Percentiles rank a stretch among this genome's conserved stretches.
These are phyloP conservation scores for Anabacerthia variegaticeps DNA, from an alignment of 2,797 vertebrate species.

Conservation along the genomic window DNA sequence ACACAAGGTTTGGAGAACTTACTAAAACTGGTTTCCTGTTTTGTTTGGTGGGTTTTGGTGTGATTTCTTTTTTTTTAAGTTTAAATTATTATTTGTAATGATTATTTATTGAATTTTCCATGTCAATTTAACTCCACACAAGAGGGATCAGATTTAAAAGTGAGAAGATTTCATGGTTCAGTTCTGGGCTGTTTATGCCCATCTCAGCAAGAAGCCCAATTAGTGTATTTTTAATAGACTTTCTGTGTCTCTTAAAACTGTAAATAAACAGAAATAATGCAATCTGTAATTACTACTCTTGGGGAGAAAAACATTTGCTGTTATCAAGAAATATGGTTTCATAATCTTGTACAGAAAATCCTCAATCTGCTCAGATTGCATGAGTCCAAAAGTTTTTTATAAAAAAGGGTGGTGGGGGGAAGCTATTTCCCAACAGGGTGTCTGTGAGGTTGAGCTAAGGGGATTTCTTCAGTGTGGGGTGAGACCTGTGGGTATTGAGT, in stretches of 20 bases:
- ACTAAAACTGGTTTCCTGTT: neutral
- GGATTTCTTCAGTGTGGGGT: neutral
- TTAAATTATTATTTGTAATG: neutral
- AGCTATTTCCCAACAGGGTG: neutral
- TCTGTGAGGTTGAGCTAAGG: neutral
- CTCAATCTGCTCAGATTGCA: neutral
- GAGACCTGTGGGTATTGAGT: neutral
- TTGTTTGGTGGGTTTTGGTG: neutral
- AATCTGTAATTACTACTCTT: conserved; percentile 27
- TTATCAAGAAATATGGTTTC: neutral
- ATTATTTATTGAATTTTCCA: neutral
- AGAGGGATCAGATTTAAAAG: neutral
- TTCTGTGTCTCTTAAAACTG: conserved; percentile 21
- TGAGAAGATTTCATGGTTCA: neutral
- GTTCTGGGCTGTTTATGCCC: neutral
- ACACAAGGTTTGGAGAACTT: neutral
- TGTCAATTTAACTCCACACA: neutral
- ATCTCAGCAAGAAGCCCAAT: conserved; percentile 21
- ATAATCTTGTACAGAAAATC: neutral
- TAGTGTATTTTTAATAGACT: conserved; percentile 20
- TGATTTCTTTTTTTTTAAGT: neutral
- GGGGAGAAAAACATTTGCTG: neutral
- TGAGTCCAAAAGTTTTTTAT: neutral
- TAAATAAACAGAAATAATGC: conserved; percentile 28
- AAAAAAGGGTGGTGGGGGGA: fast-evolving